These are phyloP conservation scores for Oreotragus oreotragus DNA, from an alignment of 2,113 vertebrate genomes.

Conservation along the genomic window DNA sequence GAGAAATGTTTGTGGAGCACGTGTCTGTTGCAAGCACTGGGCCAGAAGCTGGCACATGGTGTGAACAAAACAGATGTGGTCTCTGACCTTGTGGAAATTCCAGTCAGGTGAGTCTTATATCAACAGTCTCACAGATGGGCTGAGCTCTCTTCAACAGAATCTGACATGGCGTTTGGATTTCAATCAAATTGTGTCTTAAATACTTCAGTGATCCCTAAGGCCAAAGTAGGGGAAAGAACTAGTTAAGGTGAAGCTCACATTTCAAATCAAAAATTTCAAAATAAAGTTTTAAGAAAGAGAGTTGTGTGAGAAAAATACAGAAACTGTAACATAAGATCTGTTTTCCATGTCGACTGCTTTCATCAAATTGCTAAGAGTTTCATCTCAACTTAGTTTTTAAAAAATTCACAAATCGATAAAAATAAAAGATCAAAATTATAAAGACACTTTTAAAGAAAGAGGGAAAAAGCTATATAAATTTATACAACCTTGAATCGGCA, in stretches of 20 bases:
- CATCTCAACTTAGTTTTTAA: background rate
- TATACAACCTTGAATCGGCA: background rate
- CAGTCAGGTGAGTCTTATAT: background rate
- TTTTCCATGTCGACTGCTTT: background rate
- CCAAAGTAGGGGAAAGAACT: background rate
- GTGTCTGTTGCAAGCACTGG: background rate
- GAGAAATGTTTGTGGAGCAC: background rate
- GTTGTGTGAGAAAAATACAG: background rate
- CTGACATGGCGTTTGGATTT: background rate
- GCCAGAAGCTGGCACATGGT: background rate
- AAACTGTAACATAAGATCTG: background rate
- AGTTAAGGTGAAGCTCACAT: background rate
- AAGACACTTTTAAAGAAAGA: background rate
- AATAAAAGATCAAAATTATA: background rate
- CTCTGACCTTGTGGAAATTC: background rate
- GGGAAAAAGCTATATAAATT: background rate
- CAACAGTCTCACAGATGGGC: too few relatives aligned
- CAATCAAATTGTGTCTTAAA: background rate
- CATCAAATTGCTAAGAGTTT: background rate
- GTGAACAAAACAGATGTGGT: background rate
- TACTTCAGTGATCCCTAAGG: background rate
- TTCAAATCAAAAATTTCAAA: background rate
- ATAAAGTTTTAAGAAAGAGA: background rate
- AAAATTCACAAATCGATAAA: background rate
- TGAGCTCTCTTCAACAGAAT: background rate